phyloP scores from a whole-genome alignment of 2,797 vertebrate genomes.

The Dendrocincla tyrannina region DNA sequence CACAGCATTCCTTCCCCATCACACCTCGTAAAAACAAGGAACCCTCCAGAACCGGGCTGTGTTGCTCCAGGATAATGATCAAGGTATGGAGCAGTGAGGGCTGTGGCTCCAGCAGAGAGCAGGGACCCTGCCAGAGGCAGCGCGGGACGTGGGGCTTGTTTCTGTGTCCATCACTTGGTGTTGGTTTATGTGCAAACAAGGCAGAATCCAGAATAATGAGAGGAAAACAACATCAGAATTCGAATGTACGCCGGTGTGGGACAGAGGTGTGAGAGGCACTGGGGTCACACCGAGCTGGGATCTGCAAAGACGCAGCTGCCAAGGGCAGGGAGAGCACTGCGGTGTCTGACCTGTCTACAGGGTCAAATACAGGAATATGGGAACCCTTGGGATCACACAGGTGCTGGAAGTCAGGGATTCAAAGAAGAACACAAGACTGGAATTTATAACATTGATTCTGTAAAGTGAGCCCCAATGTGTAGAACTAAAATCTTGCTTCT shows the following conservation, averaged over 20 bases:
- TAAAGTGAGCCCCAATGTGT: accelerated
- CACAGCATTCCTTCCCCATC: slow-evolving; percentile 54
- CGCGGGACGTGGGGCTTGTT: accelerated
- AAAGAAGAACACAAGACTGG: neutral
- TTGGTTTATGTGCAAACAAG: neutral
- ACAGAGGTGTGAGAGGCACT: neutral
- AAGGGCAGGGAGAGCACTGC: neutral
- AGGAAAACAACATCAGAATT: neutral
- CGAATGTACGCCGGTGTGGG: accelerated
- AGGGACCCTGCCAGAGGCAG: neutral
- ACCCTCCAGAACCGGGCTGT: neutral
- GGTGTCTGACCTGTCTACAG: neutral
- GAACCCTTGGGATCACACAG: accelerated
- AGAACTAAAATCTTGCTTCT: neutral
- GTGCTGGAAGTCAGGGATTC: neutral
- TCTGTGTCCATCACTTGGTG: neutral
- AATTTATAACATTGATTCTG: neutral
- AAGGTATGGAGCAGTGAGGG: neutral
- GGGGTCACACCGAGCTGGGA: neutral
- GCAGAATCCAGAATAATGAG: neutral
- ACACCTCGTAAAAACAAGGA: slow-evolving; percentile 36
- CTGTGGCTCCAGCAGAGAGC: neutral
- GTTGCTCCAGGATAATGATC: neutral
- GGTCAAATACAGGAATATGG: accelerated
- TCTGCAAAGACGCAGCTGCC: accelerated